These are phyloP conservation scores for Nasonia longicornis DNA, from an alignment of 1,140 invertebrate genomes.

Conservation along the genomic window DNA sequence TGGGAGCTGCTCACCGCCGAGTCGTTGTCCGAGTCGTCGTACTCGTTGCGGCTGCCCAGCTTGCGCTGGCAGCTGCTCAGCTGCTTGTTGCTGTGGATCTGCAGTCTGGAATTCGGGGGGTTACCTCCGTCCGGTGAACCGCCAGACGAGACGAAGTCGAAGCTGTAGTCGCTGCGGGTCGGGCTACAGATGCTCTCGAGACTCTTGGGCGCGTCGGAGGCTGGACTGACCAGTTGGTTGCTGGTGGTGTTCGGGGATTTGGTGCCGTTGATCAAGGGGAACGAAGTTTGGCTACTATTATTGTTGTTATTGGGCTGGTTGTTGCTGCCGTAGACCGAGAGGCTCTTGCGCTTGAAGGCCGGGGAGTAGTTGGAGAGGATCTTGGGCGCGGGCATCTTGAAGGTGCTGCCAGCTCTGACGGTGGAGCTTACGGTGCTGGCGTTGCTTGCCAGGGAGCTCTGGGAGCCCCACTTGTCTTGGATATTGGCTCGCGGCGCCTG, in stretches of 20 bases:
- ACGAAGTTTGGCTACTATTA: conserved; percentile 30
- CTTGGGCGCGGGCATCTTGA: conserved; percentile 63
- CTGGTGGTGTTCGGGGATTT: conserved; percentile 4
- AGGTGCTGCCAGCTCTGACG: conserved; percentile 58
- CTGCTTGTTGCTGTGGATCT: conserved; percentile 39
- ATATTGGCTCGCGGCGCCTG: conserved; percentile 50
- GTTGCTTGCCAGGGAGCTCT: conserved; percentile 62
- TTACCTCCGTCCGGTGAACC: conserved; percentile 56
- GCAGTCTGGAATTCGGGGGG: conserved; percentile 54
- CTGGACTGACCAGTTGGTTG: conserved; percentile 48
- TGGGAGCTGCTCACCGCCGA: conserved; percentile 84
- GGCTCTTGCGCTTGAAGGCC: conserved; percentile 82
- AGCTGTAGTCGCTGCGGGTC: conserved; percentile 70
- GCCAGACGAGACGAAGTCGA: conserved; percentile 63
- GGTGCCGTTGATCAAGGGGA: neutral
- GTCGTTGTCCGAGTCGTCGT: conserved; percentile 86
- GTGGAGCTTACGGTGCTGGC: conserved; percentile 59
- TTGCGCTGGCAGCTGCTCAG: conserved; percentile 14
- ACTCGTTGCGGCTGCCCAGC: conserved; percentile 49
- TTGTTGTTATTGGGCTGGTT: conserved; percentile 44
- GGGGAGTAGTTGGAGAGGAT: conserved; percentile 85
- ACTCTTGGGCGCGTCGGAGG: conserved; percentile 68
- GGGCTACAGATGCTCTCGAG: conserved; percentile 74
- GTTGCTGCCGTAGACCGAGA: conserved; percentile 74
- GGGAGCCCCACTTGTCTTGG: conserved; percentile 65